These are phyloP conservation scores for Coturnix japonica DNA, from an alignment of 2,113 vertebrate species.

Conservation along the genomic window DNA sequence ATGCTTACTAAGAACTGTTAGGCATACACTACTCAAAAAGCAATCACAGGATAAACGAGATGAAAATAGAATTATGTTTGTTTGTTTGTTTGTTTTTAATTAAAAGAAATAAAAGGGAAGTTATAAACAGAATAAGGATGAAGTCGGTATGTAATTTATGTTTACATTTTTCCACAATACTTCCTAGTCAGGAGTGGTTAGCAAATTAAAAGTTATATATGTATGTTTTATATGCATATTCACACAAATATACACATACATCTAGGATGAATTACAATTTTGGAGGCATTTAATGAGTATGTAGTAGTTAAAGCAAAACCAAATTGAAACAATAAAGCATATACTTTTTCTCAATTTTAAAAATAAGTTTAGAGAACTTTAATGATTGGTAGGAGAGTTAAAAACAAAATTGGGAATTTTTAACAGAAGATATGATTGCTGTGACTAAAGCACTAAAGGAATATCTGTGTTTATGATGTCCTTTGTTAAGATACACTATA, in stretches of 20 bases:
- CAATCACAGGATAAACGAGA: not conserved
- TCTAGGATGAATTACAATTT: not conserved
- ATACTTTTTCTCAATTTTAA: not conserved
- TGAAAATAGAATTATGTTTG: not conserved
- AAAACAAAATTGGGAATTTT: not conserved
- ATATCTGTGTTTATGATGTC: not conserved
- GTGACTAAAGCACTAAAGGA: not conserved
- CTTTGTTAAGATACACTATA: not conserved
- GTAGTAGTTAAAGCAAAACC: not conserved
- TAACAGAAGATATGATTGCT: not conserved
- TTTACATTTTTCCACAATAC: not conserved
- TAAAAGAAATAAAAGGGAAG: not conserved
- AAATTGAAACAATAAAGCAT: not conserved
- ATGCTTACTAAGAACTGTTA: not conserved
- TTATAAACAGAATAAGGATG: not conserved
- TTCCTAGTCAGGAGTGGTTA: not conserved
- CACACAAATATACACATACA: not conserved
- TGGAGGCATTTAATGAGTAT: not conserved
- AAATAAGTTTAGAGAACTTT: not conserved
- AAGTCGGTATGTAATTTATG: not conserved
- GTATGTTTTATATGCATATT: not conserved
- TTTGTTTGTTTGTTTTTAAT: no score
- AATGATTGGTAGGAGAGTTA: not conserved
- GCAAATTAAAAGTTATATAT: not conserved
- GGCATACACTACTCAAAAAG: not conserved